Evolutionary conservation across 2,797 vertebrate species (phyloP), one percentile per base, ranked within the genome.

Genomic region (Tarsius wallacei): DNA sequence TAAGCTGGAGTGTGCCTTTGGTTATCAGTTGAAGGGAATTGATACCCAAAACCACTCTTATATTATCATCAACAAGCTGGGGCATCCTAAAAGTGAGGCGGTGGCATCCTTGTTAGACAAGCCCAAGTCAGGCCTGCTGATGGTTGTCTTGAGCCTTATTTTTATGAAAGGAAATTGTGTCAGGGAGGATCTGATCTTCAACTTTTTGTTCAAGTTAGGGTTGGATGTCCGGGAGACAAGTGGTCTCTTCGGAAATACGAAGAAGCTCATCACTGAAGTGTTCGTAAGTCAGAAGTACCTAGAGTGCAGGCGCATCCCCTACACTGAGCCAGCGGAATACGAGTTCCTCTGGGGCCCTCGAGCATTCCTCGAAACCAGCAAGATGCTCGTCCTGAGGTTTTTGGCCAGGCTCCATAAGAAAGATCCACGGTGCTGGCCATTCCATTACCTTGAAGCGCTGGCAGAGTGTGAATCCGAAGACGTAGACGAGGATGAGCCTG

Each of bases 281-380:
- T 99, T 99, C 98, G 99, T 99, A n/a, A 98, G 99, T 73, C 99
- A 99, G 71, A 99, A 98, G 96, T 99, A 99, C 97, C 84, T 99
- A 97, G 99, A 99, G 96, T 99, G 98, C 55, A 98, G 96, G 15
- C 95, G 98, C 0, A 97, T 99, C n/a, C 99, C 99, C 22, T 99
- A 99, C 97, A 99, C 99, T 0, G 99, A 99, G 2, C 99, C 99
- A 0, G 64, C 98, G 0, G 99, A 99, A 64, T 98, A 98, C 0
- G 99, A 99, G 33, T 47, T 98, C 61, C 98, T 97, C 26, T 99
- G 99, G 99, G 99, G 99, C 0, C 98, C 98, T 1, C 98, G 99
- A 0, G 99, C 99, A 0, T 97, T 98, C 16, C 90, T 98, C 0
- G 99, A 99, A 86, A 99, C 99, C 63, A 99, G 99, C 33, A 99